phyloP scores from a whole-genome alignment of 1,140 invertebrate species.

The Radopholus similis region DNA sequence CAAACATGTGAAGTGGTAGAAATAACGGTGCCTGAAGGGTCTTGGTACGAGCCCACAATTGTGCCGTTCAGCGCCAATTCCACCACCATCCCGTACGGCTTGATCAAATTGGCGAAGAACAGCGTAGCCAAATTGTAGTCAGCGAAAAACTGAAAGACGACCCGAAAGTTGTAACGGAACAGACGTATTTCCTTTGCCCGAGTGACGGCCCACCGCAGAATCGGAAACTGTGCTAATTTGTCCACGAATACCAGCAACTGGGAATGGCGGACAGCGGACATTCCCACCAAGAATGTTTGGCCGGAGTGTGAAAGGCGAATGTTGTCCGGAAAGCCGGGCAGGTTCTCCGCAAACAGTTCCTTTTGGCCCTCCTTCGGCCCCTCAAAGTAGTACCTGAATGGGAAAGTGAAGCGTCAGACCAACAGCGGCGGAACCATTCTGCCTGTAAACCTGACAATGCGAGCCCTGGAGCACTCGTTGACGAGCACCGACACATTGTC shows the following conservation, averaged over 20 bases:
- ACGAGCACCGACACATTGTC: constrained; percentile 59
- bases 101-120: constrained; percentile 52
- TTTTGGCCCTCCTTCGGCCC: constrained; percentile 47
- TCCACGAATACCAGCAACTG: constrained; percentile 56
- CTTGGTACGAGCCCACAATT: constrained; percentile 61
- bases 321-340: constrained; percentile 63
- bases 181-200: not conserved
- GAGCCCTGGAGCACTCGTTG: constrained; percentile 58
- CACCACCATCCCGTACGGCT: constrained; percentile 61
- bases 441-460: too few species aligned
- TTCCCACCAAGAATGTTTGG: constrained; percentile 41
- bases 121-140: constrained; percentile 47
- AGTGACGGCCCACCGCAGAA: constrained; percentile 55
- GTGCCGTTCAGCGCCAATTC: constrained; percentile 60
- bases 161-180: constrained; percentile 34
- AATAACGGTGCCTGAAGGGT: constrained; percentile 58
- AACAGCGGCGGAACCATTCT: too few species aligned
- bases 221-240: constrained; percentile 46
- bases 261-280: constrained; percentile 46
- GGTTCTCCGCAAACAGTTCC: constrained; percentile 60
- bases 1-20: constrained; percentile 60
- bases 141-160: constrained; percentile 50
- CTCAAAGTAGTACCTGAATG: constrained; percentile 57
- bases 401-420: too few species aligned
- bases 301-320: constrained; percentile 60